Conservation (phyloP, 1,140 invertebrate species). For the Thrips palmi region DNA sequence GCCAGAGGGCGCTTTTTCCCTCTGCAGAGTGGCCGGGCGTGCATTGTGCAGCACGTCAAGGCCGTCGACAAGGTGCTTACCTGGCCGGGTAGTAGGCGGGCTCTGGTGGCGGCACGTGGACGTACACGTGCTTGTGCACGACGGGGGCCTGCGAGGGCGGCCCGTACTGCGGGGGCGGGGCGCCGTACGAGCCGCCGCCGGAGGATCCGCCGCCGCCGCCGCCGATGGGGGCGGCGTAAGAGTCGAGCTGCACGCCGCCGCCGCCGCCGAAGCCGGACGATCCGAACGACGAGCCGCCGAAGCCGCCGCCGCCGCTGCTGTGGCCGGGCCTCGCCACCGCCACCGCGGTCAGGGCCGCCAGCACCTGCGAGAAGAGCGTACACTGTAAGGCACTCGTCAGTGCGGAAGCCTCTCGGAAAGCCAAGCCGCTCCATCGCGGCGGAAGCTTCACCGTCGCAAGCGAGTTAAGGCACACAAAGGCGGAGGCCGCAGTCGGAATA, state of each 20-base stretch:
- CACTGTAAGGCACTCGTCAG: too few relatives aligned
- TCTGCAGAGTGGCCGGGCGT: too few relatives aligned
- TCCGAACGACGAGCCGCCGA: too few relatives aligned
- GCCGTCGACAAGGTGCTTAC: conserved; percentile 23
- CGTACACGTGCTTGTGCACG: conserved; percentile 70
- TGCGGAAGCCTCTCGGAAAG: too few relatives aligned
- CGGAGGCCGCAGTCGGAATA: too few relatives aligned
- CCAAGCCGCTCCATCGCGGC: too few relatives aligned
- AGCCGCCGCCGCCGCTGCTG: conserved; percentile 18
- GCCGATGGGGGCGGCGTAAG: conserved; percentile 21
- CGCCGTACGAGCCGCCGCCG: conserved; percentile 23
- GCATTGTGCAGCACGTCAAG: too few relatives aligned
- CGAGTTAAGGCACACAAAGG: too few relatives aligned
- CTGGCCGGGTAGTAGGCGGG: conserved; percentile 46
- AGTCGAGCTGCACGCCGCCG: conserved; percentile 7
- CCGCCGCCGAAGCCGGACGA: too few relatives aligned
- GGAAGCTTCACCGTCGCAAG: too few relatives aligned
- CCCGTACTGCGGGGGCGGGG: conserved; percentile 45
- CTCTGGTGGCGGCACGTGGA: conserved; percentile 69
- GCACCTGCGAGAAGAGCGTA: conserved; percentile 14
- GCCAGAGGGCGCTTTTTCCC: too few relatives aligned
- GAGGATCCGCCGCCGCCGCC: conserved; percentile 19
- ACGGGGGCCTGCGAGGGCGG: conserved; percentile 50
- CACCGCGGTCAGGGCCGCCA: conserved; percentile 10
- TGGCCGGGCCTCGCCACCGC: conserved; percentile 13